Evolutionary conservation across 2,888 invertebrate species (phyloP), one percentile per base, ranked within the genome.

Genomic region (Polylopha cassiicola): DNA sequence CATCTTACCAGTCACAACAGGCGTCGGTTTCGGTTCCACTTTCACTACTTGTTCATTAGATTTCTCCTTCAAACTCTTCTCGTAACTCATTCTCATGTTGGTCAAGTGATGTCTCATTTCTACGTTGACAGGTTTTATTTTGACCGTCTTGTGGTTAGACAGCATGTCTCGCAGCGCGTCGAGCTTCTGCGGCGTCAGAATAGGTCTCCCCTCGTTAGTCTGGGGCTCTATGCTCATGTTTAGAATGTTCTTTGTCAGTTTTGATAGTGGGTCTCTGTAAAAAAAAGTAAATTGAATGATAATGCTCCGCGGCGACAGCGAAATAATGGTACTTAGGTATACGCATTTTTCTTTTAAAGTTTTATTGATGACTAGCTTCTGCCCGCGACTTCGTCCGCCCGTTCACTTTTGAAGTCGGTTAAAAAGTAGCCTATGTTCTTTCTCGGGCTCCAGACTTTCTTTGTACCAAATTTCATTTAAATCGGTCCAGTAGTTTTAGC

Each of bases 171-270:
- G 67, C 1, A 89, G 66, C 1, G 86, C 85, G 21, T 86, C 80
- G 1, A 84, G 59, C 62, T 89, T 89, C n/a, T 74, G 74, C 1
- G 68, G 55, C 0, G 85, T 77, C 1, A 88, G 63, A n/a, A 76
- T 52, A 11, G 74, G 76, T 34, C 77, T 72, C 6, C 73, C 49
- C 31, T 76, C 74, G 4, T 50, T 48, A 1, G 71, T 60, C 39
- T 75, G 71, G 8, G 85, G 71, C 39, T 87, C 84, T 10, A 86
- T 68, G 49, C 77, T 84, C 72, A 89, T 73, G 49, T 87, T 86
- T 1, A 89, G 66, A 6, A 76, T 85, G 67, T 76, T 85, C 58
- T 73, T 89, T 4, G 86, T 77, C 4, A 86, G 55, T 48, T 81
- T 82, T 13, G 81, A 77, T n/a, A 86, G 64, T 0, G 78, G 76